phyloP scores from a whole-genome alignment of 1,140 invertebrate species.

The Octopus bimaculoides region DNA sequence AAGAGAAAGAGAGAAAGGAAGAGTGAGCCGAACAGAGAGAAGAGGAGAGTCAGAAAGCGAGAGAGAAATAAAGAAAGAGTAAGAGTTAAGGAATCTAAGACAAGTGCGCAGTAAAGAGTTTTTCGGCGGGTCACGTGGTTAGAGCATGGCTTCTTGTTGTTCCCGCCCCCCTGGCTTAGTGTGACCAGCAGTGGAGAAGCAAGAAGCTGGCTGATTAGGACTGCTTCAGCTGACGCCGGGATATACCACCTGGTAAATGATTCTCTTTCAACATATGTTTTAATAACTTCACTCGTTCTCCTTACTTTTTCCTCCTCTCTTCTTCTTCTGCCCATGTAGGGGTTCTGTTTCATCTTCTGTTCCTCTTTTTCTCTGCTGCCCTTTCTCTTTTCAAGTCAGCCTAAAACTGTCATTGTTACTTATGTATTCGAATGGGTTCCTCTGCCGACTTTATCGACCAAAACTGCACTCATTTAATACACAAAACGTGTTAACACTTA shows the following conservation, averaged over 20 bases:
- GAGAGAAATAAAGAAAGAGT: neutral
- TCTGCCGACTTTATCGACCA: neutral
- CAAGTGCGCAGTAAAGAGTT: neutral
- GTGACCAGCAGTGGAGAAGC: neutral
- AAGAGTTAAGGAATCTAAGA: neutral
- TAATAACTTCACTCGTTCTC: neutral
- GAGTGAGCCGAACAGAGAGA: constrained; percentile 12
- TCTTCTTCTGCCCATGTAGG: neutral
- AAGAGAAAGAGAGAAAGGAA: neutral
- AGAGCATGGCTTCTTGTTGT: neutral
- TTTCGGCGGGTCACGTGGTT: neutral
- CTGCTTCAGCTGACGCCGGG: neutral
- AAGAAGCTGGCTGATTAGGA: neutral
- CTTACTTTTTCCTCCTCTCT: neutral
- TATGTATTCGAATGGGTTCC: neutral
- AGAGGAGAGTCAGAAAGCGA: constrained; percentile 10
- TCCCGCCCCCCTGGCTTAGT: neutral
- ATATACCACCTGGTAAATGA: neutral
- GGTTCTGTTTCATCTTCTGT: neutral
- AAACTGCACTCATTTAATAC: neutral
- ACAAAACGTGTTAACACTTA: neutral
- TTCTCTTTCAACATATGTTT: neutral
- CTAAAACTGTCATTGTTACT: neutral
- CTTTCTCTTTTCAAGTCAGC: neutral
- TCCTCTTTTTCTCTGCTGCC: neutral